Evolutionary conservation across 2,888 invertebrate genomes (phyloP).

Genomic region (Xiphydria camelus): DNA sequence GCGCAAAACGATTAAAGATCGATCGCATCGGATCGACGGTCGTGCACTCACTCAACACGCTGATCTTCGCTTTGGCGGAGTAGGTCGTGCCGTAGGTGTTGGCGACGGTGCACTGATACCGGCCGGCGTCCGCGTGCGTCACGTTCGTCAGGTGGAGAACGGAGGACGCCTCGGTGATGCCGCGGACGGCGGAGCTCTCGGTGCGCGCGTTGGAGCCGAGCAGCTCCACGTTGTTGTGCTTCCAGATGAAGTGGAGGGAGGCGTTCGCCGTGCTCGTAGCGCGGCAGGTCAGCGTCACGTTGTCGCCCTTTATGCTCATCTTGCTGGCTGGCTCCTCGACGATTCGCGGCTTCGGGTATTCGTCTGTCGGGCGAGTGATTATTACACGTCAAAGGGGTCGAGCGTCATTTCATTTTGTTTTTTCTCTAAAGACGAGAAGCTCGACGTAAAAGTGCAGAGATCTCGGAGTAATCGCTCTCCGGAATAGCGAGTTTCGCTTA

Average conservation of each 20-base stretch:
- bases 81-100: slow-evolving; percentile 89
- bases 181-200: slow-evolving; percentile 60
- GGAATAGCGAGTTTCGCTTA: slow-evolving; percentile 44
- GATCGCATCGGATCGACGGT: not conserved
- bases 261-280: slow-evolving; percentile 79
- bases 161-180: slow-evolving; percentile 72
- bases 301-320: slow-evolving; percentile 85
- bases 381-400: not conserved
- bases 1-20: slow-evolving; percentile 6
- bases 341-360: slow-evolving; percentile 84
- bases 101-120: slow-evolving; percentile 90
- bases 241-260: slow-evolving; percentile 83
- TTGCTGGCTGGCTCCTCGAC: slow-evolving; percentile 80
- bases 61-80: slow-evolving; percentile 82
- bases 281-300: slow-evolving; percentile 79
- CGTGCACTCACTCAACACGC: slow-evolving; percentile 74
- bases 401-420: not conserved
- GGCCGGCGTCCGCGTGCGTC: slow-evolving; percentile 79
- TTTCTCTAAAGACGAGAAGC: no score
- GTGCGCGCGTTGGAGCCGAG: slow-evolving; percentile 52
- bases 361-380: slow-evolving; percentile 58
- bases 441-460: no score
- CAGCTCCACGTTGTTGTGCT: slow-evolving; percentile 77
- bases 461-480: no score
- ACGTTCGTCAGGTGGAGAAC: slow-evolving; percentile 75